Percentiles rank a stretch among this genome's conserved stretches.
Evolutionary conservation across 2,797 vertebrate genomes (phyloP).

Genomic region (Bradypodion ventrale): DNA sequence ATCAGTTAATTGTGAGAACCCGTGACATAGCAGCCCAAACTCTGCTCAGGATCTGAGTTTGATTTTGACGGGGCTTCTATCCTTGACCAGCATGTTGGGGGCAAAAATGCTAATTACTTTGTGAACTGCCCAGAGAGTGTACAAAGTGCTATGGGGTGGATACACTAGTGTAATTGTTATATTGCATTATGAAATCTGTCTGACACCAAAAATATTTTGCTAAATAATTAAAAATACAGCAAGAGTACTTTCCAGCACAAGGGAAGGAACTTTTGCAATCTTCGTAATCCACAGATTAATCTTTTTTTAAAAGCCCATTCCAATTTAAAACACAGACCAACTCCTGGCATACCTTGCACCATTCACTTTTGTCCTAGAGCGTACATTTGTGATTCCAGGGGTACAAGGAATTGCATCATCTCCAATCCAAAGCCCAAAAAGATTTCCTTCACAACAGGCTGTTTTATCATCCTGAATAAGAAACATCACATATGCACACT

Average conservation of each 20-base stretch:
- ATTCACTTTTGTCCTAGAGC: slow-evolving; percentile 59
- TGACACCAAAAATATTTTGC: neutral
- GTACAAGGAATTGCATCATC: slow-evolving; percentile 87
- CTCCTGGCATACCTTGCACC: neutral
- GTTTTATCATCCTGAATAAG: slow-evolving; percentile 79
- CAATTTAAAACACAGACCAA: neutral
- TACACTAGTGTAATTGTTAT: no score
- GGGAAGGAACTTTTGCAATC: no score
- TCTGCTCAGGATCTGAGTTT: no score
- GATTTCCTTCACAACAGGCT: slow-evolving; percentile 65
- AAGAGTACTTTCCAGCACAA: neutral
- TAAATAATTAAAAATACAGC: neutral
- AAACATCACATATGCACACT: neutral
- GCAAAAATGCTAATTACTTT: no score
- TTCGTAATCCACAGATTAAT: neutral
- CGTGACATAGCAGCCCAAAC: no score
- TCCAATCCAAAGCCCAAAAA: slow-evolving; percentile 86
- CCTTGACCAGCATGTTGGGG: no score
- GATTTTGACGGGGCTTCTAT: no score
- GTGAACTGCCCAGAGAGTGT: no score
- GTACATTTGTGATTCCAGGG: slow-evolving; percentile 72
- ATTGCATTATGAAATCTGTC: no score
- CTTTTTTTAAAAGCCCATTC: neutral
- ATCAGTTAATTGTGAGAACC: no score
- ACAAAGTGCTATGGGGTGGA: no score